Conservation (phyloP, 2,797 vertebrate species). For the Acestrorhynchus altus region DNA sequence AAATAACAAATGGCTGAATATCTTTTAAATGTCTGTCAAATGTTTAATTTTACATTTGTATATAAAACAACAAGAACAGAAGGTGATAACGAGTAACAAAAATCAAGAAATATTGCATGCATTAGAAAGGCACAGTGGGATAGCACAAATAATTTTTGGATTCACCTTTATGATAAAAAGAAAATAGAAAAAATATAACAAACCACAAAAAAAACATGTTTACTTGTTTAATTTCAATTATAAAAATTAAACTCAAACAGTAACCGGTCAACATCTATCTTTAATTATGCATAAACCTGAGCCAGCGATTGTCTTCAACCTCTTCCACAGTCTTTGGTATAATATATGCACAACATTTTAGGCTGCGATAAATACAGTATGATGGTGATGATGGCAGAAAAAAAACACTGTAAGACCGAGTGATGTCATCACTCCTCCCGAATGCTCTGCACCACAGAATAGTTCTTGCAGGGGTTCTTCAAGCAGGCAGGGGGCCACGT, state of each 20-base stretch:
- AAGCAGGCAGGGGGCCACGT: constrained; percentile 94
- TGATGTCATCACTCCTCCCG: constrained; percentile 73
- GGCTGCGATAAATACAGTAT: constrained; percentile 5
- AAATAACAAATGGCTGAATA: background rate
- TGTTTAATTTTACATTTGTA: background rate
- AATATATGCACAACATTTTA: constrained; percentile 25
- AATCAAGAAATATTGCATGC: constrained; percentile 16
- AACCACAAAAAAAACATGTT: background rate
- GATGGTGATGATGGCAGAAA: background rate
- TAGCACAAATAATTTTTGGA: background rate
- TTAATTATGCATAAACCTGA: constrained; percentile 22
- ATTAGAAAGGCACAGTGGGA: constrained; percentile 37
- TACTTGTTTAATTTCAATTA: background rate
- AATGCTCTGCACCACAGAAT: constrained; percentile 91
- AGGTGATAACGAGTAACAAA: background rate
- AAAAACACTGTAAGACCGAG: background rate
- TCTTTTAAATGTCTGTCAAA: background rate
- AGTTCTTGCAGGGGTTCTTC: constrained; percentile 95
- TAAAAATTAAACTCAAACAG: background rate
- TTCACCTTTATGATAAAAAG: background rate
- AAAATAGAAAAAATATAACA: background rate
- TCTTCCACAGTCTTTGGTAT: constrained; percentile 45
- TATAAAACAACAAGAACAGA: background rate
- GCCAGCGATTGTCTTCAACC: background rate
- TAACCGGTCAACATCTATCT: constrained; percentile 2